Evolutionary conservation across 2,113 vertebrate genomes (phyloP).

Genomic region (Psilopsiagon aurifrons): DNA sequence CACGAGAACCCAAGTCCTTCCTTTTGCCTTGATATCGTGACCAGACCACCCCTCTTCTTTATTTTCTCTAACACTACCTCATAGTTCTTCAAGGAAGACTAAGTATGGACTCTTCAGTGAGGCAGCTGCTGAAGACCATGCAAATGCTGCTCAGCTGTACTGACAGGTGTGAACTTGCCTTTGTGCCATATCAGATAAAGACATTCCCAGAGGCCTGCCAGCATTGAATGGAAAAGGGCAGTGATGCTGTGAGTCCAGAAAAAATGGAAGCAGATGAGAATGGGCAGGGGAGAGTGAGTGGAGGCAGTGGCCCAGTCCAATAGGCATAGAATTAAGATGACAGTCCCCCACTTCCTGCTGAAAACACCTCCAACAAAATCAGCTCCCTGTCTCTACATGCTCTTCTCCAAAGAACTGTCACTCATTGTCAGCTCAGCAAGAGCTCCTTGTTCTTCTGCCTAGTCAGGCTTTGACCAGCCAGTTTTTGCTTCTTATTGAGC

Average conservation of each 20-base stretch:
- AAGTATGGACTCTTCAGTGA: not conserved
- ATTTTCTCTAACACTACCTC: not conserved
- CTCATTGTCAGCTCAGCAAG: not conserved
- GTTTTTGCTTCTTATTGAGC: not conserved
- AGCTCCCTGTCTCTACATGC: not conserved
- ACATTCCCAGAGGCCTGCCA: not conserved
- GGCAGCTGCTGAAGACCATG: not conserved
- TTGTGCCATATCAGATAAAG: not conserved
- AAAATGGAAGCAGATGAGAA: fast-evolving
- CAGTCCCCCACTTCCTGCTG: not conserved
- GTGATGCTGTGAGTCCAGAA: not conserved
- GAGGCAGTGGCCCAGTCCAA: not conserved
- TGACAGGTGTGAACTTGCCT: not conserved
- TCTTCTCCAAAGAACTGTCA: not conserved
- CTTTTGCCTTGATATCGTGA: not conserved
- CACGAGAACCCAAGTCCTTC: not conserved
- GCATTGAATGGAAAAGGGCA: not conserved
- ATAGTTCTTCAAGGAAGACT: not conserved
- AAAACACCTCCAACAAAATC: not conserved
- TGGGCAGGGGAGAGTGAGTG: not conserved
- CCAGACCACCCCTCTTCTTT: not conserved
- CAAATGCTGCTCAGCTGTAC: not conserved
- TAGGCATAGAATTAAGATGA: not conserved
- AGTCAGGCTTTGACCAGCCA: not conserved
- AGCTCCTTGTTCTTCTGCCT: not conserved